phyloP scores from a whole-genome alignment of 2,888 invertebrate genomes.

The Luperina nickerlii region DNA sequence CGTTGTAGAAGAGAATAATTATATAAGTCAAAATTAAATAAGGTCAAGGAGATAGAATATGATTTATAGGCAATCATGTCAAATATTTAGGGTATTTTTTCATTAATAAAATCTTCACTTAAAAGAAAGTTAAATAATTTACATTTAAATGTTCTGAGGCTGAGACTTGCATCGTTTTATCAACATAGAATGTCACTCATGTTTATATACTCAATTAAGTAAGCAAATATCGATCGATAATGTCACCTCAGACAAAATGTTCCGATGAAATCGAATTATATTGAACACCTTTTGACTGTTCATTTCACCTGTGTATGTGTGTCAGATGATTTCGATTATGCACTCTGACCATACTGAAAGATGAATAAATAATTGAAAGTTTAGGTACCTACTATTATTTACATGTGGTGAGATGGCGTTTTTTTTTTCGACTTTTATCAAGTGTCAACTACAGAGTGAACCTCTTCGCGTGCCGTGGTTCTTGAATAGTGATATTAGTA shows the following conservation, averaged over 20 bases:
- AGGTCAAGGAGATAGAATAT: too few relatives aligned
- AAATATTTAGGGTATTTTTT: too few relatives aligned
- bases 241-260: slow-evolving; percentile 20
- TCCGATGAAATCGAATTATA: slow-evolving; percentile 5
- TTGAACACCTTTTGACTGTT: slow-evolving; percentile 12
- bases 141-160: too few relatives aligned
- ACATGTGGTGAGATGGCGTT: too few relatives aligned
- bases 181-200: neutral
- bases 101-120: too few relatives aligned
- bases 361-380: neutral
- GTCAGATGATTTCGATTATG: neutral
- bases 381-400: neutral
- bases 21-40: too few relatives aligned
- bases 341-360: neutral
- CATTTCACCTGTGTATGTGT: slow-evolving; percentile 1
- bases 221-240: slow-evolving; percentile 12
- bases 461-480: too few relatives aligned
- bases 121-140: too few relatives aligned
- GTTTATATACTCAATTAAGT: neutral
- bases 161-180: slow-evolving; percentile 3
- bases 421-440: neutral
- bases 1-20: too few relatives aligned
- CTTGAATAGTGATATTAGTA: too few relatives aligned
- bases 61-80: too few relatives aligned
- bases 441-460: neutral